Percentiles rank a stretch among this genome's conserved stretches.
Evolutionary conservation across 1,140 invertebrate species (phyloP).

Genomic region (Platorchestia sp.): DNA sequence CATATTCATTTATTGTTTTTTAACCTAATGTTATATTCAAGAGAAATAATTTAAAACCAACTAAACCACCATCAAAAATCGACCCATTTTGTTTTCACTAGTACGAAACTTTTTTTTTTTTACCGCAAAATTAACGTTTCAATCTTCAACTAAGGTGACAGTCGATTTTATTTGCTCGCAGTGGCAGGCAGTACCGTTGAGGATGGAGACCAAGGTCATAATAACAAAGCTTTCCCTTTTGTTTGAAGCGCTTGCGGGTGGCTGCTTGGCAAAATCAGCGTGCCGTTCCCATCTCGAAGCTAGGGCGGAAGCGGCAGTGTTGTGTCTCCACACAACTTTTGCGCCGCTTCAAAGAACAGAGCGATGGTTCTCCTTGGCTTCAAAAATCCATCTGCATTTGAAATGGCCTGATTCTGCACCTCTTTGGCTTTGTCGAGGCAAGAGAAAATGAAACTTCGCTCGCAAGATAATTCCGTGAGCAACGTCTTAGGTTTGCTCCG

Average conservation of each 20-base stretch:
- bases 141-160: not conserved
- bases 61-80: too few relatives aligned
- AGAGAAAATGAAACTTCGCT: conserved; percentile 14
- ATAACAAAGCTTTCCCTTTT: not conserved
- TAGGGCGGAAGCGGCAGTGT: not conserved
- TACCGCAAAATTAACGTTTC: not conserved
- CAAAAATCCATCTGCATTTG: conserved; percentile 45
- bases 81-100: too few relatives aligned
- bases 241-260: not conserved
- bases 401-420: conserved; percentile 38
- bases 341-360: conserved; percentile 9
- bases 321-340: conserved; percentile 24
- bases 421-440: conserved; percentile 9
- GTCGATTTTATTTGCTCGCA: not conserved
- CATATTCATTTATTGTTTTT: too few relatives aligned
- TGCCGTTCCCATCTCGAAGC: not conserved
- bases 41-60: too few relatives aligned
- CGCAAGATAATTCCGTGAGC: conserved; percentile 37
- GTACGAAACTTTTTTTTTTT: too few relatives aligned
- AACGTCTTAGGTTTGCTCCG: conserved; percentile 42
- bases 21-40: too few relatives aligned
- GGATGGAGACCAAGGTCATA: not conserved
- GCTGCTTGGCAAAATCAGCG: not conserved
- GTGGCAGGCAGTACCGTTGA: not conserved
- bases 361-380: conserved; percentile 17